A percentile compares a stretch with the other conserved stretches of the same genome.
Evolutionary conservation across 1,140 invertebrate genomes (phyloP).

Genomic region (Heliconius himera): DNA sequence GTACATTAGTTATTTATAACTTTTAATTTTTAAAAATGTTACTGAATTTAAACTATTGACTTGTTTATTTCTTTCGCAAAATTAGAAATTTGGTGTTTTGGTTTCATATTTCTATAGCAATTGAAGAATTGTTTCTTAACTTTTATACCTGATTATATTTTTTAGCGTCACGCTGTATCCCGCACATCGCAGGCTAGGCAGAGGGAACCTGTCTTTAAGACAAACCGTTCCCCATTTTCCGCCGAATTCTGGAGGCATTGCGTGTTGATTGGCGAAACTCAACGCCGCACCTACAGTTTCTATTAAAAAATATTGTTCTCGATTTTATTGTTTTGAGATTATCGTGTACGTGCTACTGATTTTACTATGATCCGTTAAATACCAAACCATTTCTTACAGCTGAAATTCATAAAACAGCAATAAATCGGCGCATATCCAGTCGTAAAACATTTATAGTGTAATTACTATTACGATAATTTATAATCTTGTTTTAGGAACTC

Average conservation of each 20-base stretch:
- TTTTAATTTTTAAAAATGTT: conserved; percentile 38
- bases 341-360: background rate
- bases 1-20: conserved; percentile 34
- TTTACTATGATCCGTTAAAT: background rate
- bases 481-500: conserved; percentile 14
- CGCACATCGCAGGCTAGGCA: too few relatives aligned
- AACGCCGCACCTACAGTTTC: too few relatives aligned
- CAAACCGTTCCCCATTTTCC: too few relatives aligned
- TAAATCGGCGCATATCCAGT: background rate
- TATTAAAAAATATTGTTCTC: too few relatives aligned
- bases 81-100: background rate
- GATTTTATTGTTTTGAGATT: background rate
- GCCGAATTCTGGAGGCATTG: too few relatives aligned
- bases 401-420: conserved; percentile 13
- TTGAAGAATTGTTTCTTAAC: background rate
- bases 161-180: too few relatives aligned
- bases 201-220: too few relatives aligned
- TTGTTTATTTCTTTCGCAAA: background rate
- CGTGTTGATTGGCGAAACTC: too few relatives aligned
- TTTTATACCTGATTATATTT: too few relatives aligned
- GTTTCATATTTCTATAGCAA: background rate
- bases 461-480: conserved; percentile 21
- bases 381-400: conserved; percentile 2
- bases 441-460: conserved; percentile 22
- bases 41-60: conserved; percentile 15